Evolutionary conservation across 2,797 vertebrate species (phyloP).

Genomic region (Sternarchorhynchus goeldii): DNA sequence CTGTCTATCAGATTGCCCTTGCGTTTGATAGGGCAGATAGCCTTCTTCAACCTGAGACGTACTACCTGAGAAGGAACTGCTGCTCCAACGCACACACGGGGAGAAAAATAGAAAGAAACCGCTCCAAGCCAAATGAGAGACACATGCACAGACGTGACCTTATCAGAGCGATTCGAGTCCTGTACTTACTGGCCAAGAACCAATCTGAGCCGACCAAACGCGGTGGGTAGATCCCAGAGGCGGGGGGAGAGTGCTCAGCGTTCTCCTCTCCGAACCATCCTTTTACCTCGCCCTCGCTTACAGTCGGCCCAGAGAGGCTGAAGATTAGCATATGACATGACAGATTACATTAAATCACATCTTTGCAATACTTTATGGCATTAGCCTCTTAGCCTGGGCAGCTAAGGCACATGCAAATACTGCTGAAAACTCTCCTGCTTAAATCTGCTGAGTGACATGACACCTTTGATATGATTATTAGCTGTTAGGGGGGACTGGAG

Average conservation of each 20-base stretch:
- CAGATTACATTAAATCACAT: slow-evolving; percentile 99
- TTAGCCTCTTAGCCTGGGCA: slow-evolving; percentile 97
- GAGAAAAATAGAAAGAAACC: slow-evolving; percentile 32
- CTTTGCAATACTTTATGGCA: slow-evolving; percentile 93
- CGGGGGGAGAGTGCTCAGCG: slow-evolving; percentile 62
- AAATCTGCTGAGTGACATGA: slow-evolving; percentile 97
- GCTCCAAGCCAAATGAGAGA: slow-evolving; percentile 51
- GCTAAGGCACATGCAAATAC: slow-evolving; percentile 95
- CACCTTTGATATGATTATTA: slow-evolving; percentile 99
- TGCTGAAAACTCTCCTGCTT: slow-evolving; percentile 95
- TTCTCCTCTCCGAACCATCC: slow-evolving; percentile 41
- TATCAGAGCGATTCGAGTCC: slow-evolving; percentile 83
- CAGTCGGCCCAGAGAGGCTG: slow-evolving; percentile 89
- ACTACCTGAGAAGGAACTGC: slow-evolving; percentile 62
- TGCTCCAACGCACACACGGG: slow-evolving; percentile 52
- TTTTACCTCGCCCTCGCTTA: slow-evolving; percentile 58
- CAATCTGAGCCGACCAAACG: slow-evolving; percentile 85
- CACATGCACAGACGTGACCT: slow-evolving; percentile 81
- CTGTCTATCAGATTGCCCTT: slow-evolving; percentile 57
- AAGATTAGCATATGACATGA: slow-evolving; percentile 99
- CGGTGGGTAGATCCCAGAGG: slow-evolving; percentile 82
- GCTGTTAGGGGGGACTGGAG: slow-evolving; percentile 94
- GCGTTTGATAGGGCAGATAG: slow-evolving; percentile 60
- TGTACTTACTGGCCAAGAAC: slow-evolving; percentile 84
- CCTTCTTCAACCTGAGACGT: slow-evolving; percentile 55